Evolutionary conservation across 2,888 invertebrate genomes (phyloP), one percentile per base, ranked within the genome.

Genomic region (Molanna angustata): DNA sequence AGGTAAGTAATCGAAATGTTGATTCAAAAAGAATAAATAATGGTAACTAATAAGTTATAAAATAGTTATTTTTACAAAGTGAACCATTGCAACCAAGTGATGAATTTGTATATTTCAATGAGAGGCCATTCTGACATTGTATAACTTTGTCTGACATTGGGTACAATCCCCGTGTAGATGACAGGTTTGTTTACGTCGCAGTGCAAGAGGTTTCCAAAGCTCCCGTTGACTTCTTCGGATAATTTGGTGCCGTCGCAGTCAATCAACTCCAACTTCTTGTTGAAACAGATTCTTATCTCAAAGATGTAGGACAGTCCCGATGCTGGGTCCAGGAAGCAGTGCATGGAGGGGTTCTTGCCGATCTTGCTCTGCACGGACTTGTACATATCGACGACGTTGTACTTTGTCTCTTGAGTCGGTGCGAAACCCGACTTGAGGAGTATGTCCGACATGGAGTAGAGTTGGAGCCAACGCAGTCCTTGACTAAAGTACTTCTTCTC

Each of bases 241-340:
- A 61, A 65, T 54, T 62, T 65, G 1, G 81, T 74, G 7, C 80
- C 80, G 66, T 86, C 81, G 64, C 90, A 90, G 64, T 88, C 79
- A 2, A 80, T 74, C 13, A 86, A 64, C 31, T 79, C 67, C 16
- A 90, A 67, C 0, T 70, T 67, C 64, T 87, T 89, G 64, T 84
- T 75, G 60, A 90, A 85, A 64, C 90, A 91, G 44, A 90, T 78
- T 16, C 87, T 74, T 49, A 90, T 80, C 67, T 90, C 90, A 16
- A 80, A 79, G 44, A 90, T 65, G 63, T 81, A 83, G 2, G 77
- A 78, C 16, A 77, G 69, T 17, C 79, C 78, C 1, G 75, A 74
- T 52, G 77, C 69, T 64, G 77, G 69, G 64, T 86, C 83, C 31
- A 72, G 74, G 4, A 78, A 69, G 63, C 90, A 90, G 63, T 83